These are phyloP conservation scores for Ganaspis brasiliensis DNA, from an alignment of 2,888 invertebrate genomes.

Conservation along the genomic window DNA sequence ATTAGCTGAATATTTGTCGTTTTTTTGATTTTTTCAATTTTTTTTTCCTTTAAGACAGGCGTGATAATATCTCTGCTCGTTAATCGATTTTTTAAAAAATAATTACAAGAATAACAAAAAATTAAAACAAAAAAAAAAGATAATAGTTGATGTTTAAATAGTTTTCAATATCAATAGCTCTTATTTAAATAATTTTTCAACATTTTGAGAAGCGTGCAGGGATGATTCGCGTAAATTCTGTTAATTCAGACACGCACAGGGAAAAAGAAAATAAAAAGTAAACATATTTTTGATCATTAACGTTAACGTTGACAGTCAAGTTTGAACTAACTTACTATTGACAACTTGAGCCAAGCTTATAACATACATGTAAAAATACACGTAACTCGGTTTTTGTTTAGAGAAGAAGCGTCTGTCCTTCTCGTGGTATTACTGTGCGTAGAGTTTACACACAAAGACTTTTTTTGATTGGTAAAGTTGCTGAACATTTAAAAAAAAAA, in stretches of 20 bases:
- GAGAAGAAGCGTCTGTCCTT: slow-evolving; percentile 19
- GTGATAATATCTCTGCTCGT: background rate
- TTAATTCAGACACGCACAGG: slow-evolving; percentile 26
- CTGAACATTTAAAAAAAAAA: slow-evolving; percentile 34
- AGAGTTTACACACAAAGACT: slow-evolving; percentile 37
- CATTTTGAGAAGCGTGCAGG: background rate
- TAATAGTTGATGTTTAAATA: background rate
- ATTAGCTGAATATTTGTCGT: background rate
- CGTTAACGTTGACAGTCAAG: slow-evolving; percentile 33
- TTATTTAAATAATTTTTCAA: too few relatives aligned
- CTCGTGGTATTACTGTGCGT: slow-evolving; percentile 39
- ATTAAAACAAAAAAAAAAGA: background rate
- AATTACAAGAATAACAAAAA: background rate
- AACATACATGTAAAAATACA: slow-evolving; percentile 46
- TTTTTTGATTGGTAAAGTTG: slow-evolving; percentile 39
- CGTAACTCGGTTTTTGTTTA: slow-evolving; percentile 42
- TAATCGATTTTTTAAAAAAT: background rate
- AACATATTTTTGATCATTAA: slow-evolving; percentile 35
- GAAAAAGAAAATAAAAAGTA: slow-evolving; percentile 12
- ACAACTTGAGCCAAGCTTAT: slow-evolving; percentile 48
- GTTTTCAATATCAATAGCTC: background rate
- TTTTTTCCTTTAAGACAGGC: slow-evolving; percentile 16
- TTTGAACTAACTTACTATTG: slow-evolving; percentile 42
- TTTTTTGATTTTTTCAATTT: slow-evolving; percentile 4
- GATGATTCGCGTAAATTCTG: slow-evolving; percentile 27